Percentiles rank a stretch among this genome's conserved stretches.
Conservation (phyloP, 2,797 vertebrate genomes). For the Eulemur mongoz region DNA sequence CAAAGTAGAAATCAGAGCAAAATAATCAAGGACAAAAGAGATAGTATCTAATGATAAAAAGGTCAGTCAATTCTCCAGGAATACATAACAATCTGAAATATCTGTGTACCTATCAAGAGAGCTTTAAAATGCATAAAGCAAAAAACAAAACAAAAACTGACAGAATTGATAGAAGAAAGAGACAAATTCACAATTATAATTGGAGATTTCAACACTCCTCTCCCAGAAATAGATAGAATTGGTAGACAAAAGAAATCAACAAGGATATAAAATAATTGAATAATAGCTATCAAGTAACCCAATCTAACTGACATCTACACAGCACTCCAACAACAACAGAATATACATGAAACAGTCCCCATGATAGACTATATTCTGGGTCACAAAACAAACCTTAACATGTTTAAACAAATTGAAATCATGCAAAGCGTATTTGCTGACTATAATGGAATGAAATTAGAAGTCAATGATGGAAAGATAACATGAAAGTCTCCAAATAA, state of each 20-base stretch:
- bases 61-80: neutral
- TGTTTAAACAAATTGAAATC: neutral
- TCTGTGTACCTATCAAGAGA: neutral
- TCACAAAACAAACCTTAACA: neutral
- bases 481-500: neutral
- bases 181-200: neutral
- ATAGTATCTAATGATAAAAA: neutral
- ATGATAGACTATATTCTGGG: neutral
- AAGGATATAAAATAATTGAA: neutral
- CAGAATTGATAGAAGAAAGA: neutral
- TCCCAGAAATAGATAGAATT: neutral
- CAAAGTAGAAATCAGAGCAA: neutral
- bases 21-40: neutral
- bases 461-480: neutral
- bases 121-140: neutral
- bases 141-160: neutral
- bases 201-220: neutral
- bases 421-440: neutral
- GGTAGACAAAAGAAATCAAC: neutral
- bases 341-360: neutral
- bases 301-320: neutral
- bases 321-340: neutral
- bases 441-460: neutral
- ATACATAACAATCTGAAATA: neutral
- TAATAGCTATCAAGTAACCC: neutral